Conservation (phyloP, 1,140 invertebrate species). For the Apis florea region DNA sequence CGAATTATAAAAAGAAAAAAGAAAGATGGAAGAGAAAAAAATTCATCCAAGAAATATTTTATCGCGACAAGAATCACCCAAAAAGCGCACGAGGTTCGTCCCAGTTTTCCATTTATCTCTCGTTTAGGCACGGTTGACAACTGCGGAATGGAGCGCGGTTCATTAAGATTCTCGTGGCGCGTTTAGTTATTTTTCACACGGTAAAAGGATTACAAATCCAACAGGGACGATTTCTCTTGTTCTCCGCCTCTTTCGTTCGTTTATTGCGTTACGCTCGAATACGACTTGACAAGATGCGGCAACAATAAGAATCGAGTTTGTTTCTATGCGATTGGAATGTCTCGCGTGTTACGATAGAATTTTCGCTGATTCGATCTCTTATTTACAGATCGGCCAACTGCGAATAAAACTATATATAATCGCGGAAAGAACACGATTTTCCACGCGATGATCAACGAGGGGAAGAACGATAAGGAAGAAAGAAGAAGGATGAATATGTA, state of each 20-base stretch:
- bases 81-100: not conserved
- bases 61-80: not conserved
- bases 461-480: not conserved
- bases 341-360: slow-evolving; percentile 26
- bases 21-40: not conserved
- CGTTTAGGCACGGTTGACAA: slow-evolving; percentile 9
- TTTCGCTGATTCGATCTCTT: not conserved
- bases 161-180: slow-evolving; percentile 25
- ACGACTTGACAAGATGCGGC: no score
- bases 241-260: no score
- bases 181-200: slow-evolving; percentile 3
- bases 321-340: slow-evolving; percentile 3
- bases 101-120: slow-evolving; percentile 26
- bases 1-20: no score
- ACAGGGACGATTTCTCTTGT: no score
- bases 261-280: not conserved
- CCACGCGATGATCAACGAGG: not conserved
- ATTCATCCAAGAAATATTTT: not conserved
- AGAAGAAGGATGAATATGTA: slow-evolving; percentile 21
- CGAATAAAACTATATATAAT: not conserved
- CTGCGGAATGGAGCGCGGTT: not conserved
- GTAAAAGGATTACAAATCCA: not conserved
- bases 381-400: not conserved
- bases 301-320: slow-evolving; percentile 29
- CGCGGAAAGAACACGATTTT: slow-evolving; percentile 16